A percentile compares a stretch with the other conserved stretches of the same genome.
Evolutionary conservation across 2,797 vertebrate species (phyloP).

Genomic region (Uromys caudimaculatus): DNA sequence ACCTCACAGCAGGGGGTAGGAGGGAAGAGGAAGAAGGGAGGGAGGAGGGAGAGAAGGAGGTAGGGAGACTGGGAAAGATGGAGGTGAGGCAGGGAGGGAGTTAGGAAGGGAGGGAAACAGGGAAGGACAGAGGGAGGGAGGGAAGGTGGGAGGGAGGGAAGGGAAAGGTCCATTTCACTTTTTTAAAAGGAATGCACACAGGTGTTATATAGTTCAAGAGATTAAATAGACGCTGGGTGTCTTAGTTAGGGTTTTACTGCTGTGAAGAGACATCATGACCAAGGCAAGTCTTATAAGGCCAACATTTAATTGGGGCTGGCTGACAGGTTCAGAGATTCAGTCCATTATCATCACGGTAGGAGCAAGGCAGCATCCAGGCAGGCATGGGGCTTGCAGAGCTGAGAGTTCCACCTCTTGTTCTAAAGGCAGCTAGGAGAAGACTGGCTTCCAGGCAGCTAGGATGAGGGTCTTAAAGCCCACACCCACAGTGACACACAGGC

Average conservation of each 20-base stretch:
- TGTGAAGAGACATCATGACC: not conserved
- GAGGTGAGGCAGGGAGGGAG: too few species aligned
- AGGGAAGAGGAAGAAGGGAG: not conserved
- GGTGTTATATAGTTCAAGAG: not conserved
- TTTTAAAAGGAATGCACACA: not conserved
- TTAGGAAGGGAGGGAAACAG: not conserved
- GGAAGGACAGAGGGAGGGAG: accelerated
- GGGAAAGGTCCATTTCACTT: too few species aligned
- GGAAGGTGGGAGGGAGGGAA: accelerated
- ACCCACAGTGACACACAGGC: accelerated
- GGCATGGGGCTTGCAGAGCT: not conserved
- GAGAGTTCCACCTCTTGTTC: not conserved
- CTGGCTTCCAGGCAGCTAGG: too few species aligned
- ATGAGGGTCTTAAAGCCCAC: not conserved
- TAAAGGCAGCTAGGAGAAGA: not conserved
- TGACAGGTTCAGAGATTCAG: not conserved
- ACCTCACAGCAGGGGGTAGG: not conserved
- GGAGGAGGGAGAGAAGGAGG: accelerated
- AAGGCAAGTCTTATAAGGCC: not conserved
- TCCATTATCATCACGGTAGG: not conserved
- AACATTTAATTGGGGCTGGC: not conserved
- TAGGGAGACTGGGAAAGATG: not conserved
- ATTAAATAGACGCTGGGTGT: not conserved
- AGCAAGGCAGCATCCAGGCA: not conserved
- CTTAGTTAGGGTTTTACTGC: not conserved